Percentiles rank a stretch among this genome's conserved stretches.
These are phyloP conservation scores for Trachops cirrhosus DNA, from an alignment of 2,797 vertebrate species.

Conservation along the genomic window DNA sequence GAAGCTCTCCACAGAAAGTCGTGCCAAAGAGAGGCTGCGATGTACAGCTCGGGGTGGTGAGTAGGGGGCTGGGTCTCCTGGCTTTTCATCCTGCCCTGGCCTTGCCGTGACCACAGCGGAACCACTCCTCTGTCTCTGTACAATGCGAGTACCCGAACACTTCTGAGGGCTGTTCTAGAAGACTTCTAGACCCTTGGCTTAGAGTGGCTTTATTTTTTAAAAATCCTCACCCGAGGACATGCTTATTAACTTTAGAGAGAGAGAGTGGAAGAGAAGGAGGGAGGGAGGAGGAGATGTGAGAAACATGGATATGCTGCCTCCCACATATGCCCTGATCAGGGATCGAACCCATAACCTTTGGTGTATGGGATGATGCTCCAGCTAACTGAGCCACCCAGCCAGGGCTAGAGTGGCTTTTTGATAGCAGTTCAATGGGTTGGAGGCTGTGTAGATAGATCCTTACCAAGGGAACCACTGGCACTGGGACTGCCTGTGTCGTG, in stretches of 20 bases:
- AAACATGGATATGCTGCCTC: neutral
- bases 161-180: neutral
- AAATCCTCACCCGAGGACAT: neutral
- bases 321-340: neutral
- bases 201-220: neutral
- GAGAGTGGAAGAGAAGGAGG: fast-evolving
- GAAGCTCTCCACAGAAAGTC: neutral
- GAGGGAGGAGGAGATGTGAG: neutral
- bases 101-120: neutral
- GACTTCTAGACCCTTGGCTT: neutral
- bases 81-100: neutral
- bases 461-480: neutral
- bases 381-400: neutral
- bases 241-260: neutral
- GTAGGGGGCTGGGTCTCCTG: neutral
- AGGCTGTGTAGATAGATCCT: neutral
- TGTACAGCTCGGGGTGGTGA: neutral
- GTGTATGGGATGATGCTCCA: neutral
- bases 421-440: neutral
- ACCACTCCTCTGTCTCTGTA: too few relatives aligned
- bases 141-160: neutral
- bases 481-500: neutral
- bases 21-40: neutral
- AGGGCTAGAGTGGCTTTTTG: neutral
- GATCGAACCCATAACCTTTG: neutral